A percentile compares a stretch with the other conserved stretches of the same genome.
Evolutionary conservation across 2,888 invertebrate genomes (phyloP).

Genomic region (Ernsta delagoae): DNA sequence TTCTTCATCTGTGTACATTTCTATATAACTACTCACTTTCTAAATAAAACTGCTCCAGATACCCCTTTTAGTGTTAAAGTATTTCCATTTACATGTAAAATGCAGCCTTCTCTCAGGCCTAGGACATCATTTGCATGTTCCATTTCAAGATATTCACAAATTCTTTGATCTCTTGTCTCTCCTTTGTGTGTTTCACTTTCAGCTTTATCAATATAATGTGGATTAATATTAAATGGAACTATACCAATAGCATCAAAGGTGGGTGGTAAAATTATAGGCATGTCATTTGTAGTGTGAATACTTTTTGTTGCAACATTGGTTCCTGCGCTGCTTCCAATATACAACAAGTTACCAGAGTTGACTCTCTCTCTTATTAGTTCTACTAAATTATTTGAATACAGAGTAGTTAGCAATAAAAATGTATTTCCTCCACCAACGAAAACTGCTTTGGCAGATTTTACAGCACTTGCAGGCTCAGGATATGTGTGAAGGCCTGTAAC

Average conservation of each 20-base stretch:
- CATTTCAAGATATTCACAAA: constrained; percentile 87
- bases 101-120: constrained; percentile 89
- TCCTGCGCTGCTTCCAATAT: constrained; percentile 93
- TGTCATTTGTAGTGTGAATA: constrained; percentile 94
- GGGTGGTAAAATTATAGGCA: constrained; percentile 93
- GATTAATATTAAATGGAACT: constrained; percentile 94
- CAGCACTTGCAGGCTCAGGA: constrained; percentile 81
- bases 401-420: constrained; percentile 88
- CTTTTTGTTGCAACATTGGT: constrained; percentile 92
- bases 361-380: constrained; percentile 86
- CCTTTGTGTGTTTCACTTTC: constrained; percentile 88
- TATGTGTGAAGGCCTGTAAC: constrained; percentile 88
- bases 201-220: constrained; percentile 90
- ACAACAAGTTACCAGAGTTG: constrained; percentile 86
- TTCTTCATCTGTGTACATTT: too few species aligned
- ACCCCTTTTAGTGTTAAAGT: constrained; percentile 86
- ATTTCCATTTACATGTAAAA: constrained; percentile 86
- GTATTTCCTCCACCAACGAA: constrained; percentile 94
- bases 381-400: constrained; percentile 88
- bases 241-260: constrained; percentile 89
- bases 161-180: constrained; percentile 91
- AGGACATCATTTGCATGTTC: constrained; percentile 86
- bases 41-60: constrained; percentile 87
- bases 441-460: constrained; percentile 87
- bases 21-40: constrained; percentile 76